Evolutionary conservation across 2,113 vertebrate species (phyloP), one percentile per base, ranked within the genome.

Genomic region (Grallaria varia): DNA sequence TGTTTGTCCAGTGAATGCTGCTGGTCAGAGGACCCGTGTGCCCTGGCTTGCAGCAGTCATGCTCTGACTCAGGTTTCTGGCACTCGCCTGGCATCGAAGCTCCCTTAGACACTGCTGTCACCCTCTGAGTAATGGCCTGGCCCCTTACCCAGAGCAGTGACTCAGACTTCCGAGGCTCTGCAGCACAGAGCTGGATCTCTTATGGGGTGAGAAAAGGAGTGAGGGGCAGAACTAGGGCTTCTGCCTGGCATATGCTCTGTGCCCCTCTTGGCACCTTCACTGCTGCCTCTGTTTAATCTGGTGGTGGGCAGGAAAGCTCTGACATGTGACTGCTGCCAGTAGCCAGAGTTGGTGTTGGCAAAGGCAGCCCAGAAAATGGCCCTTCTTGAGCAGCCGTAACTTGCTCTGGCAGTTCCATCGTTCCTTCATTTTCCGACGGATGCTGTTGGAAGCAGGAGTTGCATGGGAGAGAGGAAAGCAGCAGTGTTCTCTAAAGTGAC

Each of bases 51-150:
- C 42, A 64, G 67, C 71, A 73, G 47, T 81, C 89, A 23, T 21
- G 39, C 78, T 80, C 11, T 96, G 90, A 95, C 93, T 92, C 96
- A 82, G 85, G 45, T 88, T 96, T 82, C 71, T 96, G 92, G 90
- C 93, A 76, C 56, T 78, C 35, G 18, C 56, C 47, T 58, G 87
- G 45, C 53, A 27, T 56, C 19, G 0, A 56, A 59, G 85, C 56
- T 79, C 74, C 63, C 1, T 2, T 31, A 63, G 53, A 33, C 73
- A 60, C n/a, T 87, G 84, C 82, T 92, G 95, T 94, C 93, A 92
- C 90, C 53, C 20, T 90, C 73, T 96, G 95, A 96, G 93, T 97
- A 96, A 97, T 8, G 4, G 83, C 88, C 89, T 72, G 83, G 86
- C 83, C 93, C 90, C 76, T 93, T 40, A 14, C 80, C 73, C 84